Percentiles rank a stretch among this genome's conserved stretches.
Conservation (phyloP, 2,888 invertebrate genomes). For the Orthosia incerta region DNA sequence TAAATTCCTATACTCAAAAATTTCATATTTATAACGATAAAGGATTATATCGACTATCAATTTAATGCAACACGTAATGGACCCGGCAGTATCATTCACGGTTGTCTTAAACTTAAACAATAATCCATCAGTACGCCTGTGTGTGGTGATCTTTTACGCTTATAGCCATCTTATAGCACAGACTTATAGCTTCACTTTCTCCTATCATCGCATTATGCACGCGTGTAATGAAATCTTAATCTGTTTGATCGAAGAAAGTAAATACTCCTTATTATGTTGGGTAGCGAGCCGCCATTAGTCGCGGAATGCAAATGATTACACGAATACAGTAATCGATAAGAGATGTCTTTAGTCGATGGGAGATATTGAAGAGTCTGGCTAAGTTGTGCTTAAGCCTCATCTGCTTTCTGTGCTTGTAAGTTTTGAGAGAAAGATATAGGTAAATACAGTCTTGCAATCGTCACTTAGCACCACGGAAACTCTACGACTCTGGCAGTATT, state of each 20-base stretch:
- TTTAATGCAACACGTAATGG: slow-evolving; percentile 30
- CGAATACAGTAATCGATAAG: slow-evolving; percentile 44
- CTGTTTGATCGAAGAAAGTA: slow-evolving; percentile 68
- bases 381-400: not conserved
- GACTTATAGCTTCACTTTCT: slow-evolving; percentile 70
- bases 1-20: not conserved
- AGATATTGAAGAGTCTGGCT: slow-evolving; percentile 7
- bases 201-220: slow-evolving; percentile 71
- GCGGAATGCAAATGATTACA: slow-evolving; percentile 60
- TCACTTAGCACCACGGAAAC: not conserved
- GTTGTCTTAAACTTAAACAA: slow-evolving; percentile 59
- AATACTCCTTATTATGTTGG: slow-evolving; percentile 61
- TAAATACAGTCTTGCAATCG: not conserved
- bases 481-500: not conserved
- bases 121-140: slow-evolving; percentile 62
- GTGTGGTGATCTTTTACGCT: slow-evolving; percentile 70
- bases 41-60: slow-evolving; percentile 1
- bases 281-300: slow-evolving; percentile 51
- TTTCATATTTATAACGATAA: not conserved
- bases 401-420: not conserved
- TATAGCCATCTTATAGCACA: slow-evolving; percentile 33
- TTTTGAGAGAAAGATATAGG: not conserved
- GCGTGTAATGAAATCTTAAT: slow-evolving; percentile 71
- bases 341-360: not conserved
- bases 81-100: slow-evolving; percentile 38